Percentiles rank a stretch among this genome's conserved stretches.
Conservation (phyloP, 1,140 invertebrate species). For the Achatina immaculata region DNA sequence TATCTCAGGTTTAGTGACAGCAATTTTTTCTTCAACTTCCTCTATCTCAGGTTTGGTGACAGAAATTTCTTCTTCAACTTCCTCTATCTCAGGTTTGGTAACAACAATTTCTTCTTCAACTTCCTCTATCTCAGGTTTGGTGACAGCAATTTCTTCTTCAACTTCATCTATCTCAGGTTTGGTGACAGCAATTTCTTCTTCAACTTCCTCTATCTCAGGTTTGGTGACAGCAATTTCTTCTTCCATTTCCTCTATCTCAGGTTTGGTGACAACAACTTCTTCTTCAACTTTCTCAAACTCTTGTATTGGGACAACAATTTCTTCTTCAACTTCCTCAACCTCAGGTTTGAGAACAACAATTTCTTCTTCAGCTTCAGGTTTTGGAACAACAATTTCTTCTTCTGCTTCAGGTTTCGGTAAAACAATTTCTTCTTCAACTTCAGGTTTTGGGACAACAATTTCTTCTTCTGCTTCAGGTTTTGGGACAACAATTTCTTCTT, state of each 20-base stretch:
- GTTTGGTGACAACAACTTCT: conserved; percentile 36
- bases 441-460: conserved; percentile 27
- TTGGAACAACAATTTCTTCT: background rate
- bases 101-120: conserved; percentile 38
- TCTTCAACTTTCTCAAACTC: conserved; percentile 33
- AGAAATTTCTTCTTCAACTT: conserved; percentile 25
- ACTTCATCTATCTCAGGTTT: conserved; percentile 20
- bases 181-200: conserved; percentile 34
- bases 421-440: background rate
- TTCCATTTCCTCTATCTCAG: conserved; percentile 25
- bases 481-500: background rate
- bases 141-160: conserved; percentile 23
- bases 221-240: conserved; percentile 22
- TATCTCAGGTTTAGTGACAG: conserved; percentile 30
- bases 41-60: conserved; percentile 29
- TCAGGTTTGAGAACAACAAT: conserved; percentile 29
- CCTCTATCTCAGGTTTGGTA: conserved; percentile 20
- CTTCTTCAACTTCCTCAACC: background rate
- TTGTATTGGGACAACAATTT: background rate
- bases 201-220: conserved; percentile 40
- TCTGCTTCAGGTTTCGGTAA: conserved; percentile 14
- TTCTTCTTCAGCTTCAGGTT: conserved; percentile 32
- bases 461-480: conserved; percentile 35
- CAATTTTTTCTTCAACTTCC: conserved; percentile 16
- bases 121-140: conserved; percentile 40